Base-by-base conservation (phyloP, 1,140 invertebrate species). In the Drosophila obscura region DNA sequence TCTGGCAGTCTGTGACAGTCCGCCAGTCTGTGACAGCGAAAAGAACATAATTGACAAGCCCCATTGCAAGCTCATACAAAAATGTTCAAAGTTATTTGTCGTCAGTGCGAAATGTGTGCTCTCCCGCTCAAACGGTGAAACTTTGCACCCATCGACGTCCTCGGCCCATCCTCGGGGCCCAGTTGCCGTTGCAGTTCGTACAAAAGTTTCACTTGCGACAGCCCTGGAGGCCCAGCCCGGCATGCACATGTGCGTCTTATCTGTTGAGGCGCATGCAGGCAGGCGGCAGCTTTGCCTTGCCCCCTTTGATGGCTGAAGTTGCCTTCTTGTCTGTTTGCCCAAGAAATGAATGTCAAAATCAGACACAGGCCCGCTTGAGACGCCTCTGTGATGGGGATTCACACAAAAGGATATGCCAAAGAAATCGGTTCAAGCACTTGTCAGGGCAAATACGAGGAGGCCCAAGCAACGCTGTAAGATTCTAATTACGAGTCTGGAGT, bases 51-150 rank as follows among this genome's bases (percentile, higher is more conserved):
- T 76, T 76, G 73, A 76, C 73, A 76, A 76, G 72, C 61, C 73
- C 62, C 50, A 56, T 68, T 76, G 73, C 77, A 80, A 72, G 77
- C 73, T 72, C 63, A 51, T 77, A 83, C 78, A 79, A 83, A 79
- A 83, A 72, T 71, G 60, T 64, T 53, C 62, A 80, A 71, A 75
- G 82, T 81, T 85, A 80, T 87, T 85, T 85, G 73, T 81, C 73
- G 61, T 68, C 45, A 58, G 73, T 59, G 72, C 45, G 15, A 64
- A 80, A 72, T 76, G 56, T 50, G 59, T 52, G 43, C 44, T 31
- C 58, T 59, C 45, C 44, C 39, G 22, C 65, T 43, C 51, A 19
- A 1, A 19, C 63, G 46, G 22, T 52, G 60, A 80, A 85, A 87
- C 64, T 85, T 85, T 69, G 59, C 50, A 16, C 59, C 41, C 72